These are phyloP conservation scores for Lytechinus pictus DNA, from an alignment of 35 echinoderm and acorn worm genomes.

Conservation along the genomic window DNA sequence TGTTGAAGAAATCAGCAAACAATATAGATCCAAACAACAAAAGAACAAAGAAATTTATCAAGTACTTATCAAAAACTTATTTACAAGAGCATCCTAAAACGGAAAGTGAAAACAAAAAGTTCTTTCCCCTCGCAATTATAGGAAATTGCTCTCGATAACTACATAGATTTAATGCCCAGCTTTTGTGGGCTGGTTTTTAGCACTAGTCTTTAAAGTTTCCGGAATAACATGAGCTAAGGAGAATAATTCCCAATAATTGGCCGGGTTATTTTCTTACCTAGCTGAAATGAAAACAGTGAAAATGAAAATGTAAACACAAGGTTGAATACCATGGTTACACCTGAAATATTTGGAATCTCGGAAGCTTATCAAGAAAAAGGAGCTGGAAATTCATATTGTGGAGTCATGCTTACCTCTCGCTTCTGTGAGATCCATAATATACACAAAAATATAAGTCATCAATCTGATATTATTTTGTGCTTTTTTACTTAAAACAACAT, in stretches of 20 bases:
- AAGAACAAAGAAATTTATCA: neutral
- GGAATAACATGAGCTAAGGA: slow-evolving; percentile 27
- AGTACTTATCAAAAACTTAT: slow-evolving; percentile 3
- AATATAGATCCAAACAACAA: neutral
- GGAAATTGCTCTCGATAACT: neutral
- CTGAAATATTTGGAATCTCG: slow-evolving; percentile 2
- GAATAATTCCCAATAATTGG: neutral
- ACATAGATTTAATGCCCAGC: neutral
- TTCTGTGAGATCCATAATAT: too few species aligned
- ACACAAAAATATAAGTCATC: too few species aligned
- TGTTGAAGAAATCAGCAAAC: neutral
- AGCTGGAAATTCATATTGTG: neutral
- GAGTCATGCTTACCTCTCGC: neutral
- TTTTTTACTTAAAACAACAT: too few species aligned
- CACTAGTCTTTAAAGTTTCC: slow-evolving; percentile 37
- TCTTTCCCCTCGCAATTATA: neutral
- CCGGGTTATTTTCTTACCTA: neutral
- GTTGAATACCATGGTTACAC: slow-evolving; percentile 1
- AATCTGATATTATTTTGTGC: too few species aligned
- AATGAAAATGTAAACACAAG: slow-evolving; percentile 24
- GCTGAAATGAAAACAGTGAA: slow-evolving; percentile 13
- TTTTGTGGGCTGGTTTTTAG: slow-evolving; percentile 4
- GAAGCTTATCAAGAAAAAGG: neutral
- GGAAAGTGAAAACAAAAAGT: slow-evolving; percentile 13
- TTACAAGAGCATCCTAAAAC: neutral